phyloP scores from a whole-genome alignment of 2,888 invertebrate species.

The Anticlea derivata region DNA sequence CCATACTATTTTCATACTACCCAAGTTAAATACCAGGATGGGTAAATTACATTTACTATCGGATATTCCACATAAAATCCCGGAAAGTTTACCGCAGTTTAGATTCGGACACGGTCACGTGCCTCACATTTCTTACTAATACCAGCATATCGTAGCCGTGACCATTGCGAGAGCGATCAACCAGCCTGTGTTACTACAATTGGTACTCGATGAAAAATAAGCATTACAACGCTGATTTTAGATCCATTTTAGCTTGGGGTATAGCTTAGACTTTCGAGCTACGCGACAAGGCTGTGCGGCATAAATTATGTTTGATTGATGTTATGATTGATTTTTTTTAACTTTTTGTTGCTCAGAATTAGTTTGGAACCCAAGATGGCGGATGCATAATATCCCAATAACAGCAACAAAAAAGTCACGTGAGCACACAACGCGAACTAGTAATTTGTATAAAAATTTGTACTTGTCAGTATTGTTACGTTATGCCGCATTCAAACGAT shows the following conservation, averaged over 20 bases:
- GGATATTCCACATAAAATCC: not conserved
- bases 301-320: too few relatives aligned
- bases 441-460: too few relatives aligned
- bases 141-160: conserved; percentile 39
- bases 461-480: too few relatives aligned
- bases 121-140: conserved; percentile 64
- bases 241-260: not conserved
- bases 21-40: not conserved
- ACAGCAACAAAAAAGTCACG: too few relatives aligned
- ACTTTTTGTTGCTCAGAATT: not conserved
- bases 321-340: too few relatives aligned
- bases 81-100: conserved; percentile 41
- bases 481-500: too few relatives aligned
- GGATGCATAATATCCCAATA: too few relatives aligned
- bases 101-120: conserved; percentile 54
- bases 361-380: too few relatives aligned
- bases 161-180: conserved; percentile 48
- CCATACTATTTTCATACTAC: too few relatives aligned
- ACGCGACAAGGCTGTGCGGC: too few relatives aligned
- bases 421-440: too few relatives aligned
- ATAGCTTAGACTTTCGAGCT: too few relatives aligned
- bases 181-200: conserved; percentile 32
- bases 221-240: not conserved
- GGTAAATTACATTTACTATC: not conserved
- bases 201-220: not conserved